phyloP scores from a whole-genome alignment of 2,888 invertebrate species.

The Blomia tropicalis region DNA sequence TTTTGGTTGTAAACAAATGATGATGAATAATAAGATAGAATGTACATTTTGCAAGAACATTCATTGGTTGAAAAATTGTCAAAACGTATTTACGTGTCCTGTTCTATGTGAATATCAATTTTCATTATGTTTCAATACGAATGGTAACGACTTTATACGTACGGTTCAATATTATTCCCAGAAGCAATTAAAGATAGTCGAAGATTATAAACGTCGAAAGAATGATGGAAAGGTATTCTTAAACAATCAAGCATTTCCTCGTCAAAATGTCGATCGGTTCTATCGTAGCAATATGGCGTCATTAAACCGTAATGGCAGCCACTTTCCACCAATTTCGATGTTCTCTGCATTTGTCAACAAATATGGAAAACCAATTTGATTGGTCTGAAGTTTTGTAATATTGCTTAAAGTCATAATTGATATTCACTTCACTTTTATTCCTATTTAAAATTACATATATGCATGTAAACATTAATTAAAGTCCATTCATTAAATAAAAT shows the following conservation, averaged over 20 bases:
- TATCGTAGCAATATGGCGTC: too few species aligned
- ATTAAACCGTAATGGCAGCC: too few species aligned
- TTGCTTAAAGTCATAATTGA: too few species aligned
- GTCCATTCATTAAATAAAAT: too few species aligned
- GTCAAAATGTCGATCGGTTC: background rate
- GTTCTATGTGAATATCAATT: constrained; percentile 55
- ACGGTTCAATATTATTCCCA: constrained; percentile 43
- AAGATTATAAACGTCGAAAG: background rate
- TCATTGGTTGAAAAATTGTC: constrained; percentile 49
- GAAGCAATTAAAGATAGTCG: background rate
- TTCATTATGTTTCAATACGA: constrained; percentile 47
- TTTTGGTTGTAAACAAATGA: background rate
- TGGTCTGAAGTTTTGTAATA: too few species aligned
- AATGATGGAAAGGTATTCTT: too few species aligned
- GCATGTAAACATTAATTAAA: too few species aligned
- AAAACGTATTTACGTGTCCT: constrained; percentile 51
- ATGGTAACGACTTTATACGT: constrained; percentile 55
- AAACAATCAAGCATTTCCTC: too few species aligned
- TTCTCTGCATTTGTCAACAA: too few species aligned
- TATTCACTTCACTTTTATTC: background rate
- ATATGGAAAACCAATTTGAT: too few species aligned
- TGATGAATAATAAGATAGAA: constrained; percentile 7
- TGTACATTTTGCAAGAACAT: constrained; percentile 65
- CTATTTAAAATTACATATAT: background rate
- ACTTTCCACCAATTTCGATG: too few species aligned